Conservation (phyloP, 2,797 vertebrate genomes). For the Cercopithecus petaurista region DNA sequence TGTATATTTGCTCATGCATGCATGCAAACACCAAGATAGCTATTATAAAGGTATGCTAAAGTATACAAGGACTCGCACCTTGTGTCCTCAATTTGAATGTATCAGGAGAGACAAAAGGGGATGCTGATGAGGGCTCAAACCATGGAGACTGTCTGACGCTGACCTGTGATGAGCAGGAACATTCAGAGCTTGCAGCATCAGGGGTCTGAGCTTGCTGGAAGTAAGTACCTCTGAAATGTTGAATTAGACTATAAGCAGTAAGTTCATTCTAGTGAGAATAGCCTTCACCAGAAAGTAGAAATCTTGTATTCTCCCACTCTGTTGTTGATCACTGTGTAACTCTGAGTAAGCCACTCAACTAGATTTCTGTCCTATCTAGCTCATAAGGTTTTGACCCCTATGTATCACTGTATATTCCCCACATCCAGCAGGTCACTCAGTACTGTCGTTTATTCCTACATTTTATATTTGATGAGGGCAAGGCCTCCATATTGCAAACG, state of each 20-base stretch:
- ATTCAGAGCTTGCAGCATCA: neutral
- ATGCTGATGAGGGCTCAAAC: neutral
- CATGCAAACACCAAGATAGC: neutral
- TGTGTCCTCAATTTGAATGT: neutral
- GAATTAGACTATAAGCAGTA: neutral
- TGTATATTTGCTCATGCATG: fast-evolving
- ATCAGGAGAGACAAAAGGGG: neutral
- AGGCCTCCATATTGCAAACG: neutral
- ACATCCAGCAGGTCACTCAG: neutral
- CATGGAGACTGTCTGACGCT: fast-evolving
- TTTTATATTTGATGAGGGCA: neutral
- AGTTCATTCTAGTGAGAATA: neutral
- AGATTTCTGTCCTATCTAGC: neutral
- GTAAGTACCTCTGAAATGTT: neutral
- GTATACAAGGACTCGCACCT: neutral
- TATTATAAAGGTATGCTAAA: neutral
- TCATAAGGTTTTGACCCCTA: neutral
- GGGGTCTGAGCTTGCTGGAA: neutral
- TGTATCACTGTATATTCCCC: neutral
- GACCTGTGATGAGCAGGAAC: neutral
- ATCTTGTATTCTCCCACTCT: neutral
- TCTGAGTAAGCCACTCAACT: neutral
- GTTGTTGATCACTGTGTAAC: neutral
- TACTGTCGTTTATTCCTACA: neutral
- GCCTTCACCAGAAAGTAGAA: neutral